These are phyloP conservation scores for Danio kyathit DNA, from an alignment of 2,797 vertebrate species.

Conservation along the genomic window DNA sequence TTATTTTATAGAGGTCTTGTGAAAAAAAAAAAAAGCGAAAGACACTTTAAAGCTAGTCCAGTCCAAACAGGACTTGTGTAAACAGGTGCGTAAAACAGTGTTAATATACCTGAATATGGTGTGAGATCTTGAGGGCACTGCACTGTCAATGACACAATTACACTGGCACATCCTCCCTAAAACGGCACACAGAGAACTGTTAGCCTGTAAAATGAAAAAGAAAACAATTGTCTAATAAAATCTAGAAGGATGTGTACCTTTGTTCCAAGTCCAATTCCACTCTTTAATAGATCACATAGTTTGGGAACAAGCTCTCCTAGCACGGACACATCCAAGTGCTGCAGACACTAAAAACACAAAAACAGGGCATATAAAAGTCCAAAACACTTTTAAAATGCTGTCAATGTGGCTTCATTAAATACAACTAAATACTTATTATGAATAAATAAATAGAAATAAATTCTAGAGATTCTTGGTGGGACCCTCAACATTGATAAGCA, in stretches of 20 bases:
- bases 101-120: conserved; percentile 88
- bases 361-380: background rate
- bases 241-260: conserved; percentile 82
- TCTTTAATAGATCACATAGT: conserved; percentile 94
- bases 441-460: background rate
- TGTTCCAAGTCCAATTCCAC: conserved; percentile 94
- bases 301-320: conserved; percentile 92
- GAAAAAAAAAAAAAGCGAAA: no score
- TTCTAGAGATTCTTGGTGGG: background rate
- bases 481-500: background rate
- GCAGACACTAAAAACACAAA: conserved; percentile 86
- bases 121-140: conserved; percentile 96
- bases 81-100: background rate
- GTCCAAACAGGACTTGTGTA: no score
- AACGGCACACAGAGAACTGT: conserved; percentile 48
- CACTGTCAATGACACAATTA: conserved; percentile 94
- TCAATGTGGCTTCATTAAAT: conserved; percentile 1
- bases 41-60: no score
- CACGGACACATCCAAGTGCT: conserved; percentile 93
- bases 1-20: no score
- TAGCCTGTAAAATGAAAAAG: background rate
- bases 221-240: background rate
- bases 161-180: conserved; percentile 96
- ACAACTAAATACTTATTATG: background rate
- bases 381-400: background rate